These are phyloP conservation scores for Aphaenogaster rudis DNA, from an alignment of 1,140 invertebrate genomes.

Conservation along the genomic window DNA sequence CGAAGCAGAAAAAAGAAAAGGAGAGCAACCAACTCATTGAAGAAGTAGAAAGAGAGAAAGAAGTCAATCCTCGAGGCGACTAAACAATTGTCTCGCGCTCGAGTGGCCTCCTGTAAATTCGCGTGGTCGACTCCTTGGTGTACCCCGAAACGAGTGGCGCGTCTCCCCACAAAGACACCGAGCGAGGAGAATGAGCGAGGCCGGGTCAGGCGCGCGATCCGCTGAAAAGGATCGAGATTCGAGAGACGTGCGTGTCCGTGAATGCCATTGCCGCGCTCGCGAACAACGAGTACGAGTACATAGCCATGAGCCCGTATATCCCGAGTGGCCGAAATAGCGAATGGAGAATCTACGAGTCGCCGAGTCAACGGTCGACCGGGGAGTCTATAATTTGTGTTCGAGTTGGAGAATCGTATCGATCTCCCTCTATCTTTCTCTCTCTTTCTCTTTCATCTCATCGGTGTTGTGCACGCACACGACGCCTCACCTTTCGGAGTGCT, in stretches of 20 bases:
- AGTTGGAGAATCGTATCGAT: conserved; percentile 32
- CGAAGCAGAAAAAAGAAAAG: neutral
- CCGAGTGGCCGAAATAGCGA: conserved; percentile 74
- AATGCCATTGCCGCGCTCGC: conserved; percentile 58
- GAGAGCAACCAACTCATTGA: conserved; percentile 53
- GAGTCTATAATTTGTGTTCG: conserved; percentile 51
- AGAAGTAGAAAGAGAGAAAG: conserved; percentile 66
- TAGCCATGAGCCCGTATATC: conserved; percentile 50
- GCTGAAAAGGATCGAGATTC: conserved; percentile 73
- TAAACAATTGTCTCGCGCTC: conserved; percentile 79
- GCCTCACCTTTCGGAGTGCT: conserved; percentile 62
- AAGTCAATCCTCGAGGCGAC: conserved; percentile 78
- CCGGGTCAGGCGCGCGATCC: conserved; percentile 62
- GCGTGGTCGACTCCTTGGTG: conserved; percentile 77
- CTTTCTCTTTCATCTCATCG: conserved; percentile 23
- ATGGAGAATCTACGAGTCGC: conserved; percentile 73
- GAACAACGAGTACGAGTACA: conserved; percentile 61
- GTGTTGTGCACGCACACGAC: conserved; percentile 62
- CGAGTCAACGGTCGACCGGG: conserved; percentile 58
- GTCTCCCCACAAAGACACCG: conserved; percentile 66
- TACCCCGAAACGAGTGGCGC: conserved; percentile 73
- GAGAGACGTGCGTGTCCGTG: conserved; percentile 69
- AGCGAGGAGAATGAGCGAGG: conserved; percentile 25
- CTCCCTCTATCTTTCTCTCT: conserved; percentile 52
- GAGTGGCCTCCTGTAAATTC: conserved; percentile 73